A percentile compares a stretch with the other conserved stretches of the same genome.
phyloP scores from a whole-genome alignment of 2,888 invertebrate genomes.

The Nemotelus pantherinus region DNA sequence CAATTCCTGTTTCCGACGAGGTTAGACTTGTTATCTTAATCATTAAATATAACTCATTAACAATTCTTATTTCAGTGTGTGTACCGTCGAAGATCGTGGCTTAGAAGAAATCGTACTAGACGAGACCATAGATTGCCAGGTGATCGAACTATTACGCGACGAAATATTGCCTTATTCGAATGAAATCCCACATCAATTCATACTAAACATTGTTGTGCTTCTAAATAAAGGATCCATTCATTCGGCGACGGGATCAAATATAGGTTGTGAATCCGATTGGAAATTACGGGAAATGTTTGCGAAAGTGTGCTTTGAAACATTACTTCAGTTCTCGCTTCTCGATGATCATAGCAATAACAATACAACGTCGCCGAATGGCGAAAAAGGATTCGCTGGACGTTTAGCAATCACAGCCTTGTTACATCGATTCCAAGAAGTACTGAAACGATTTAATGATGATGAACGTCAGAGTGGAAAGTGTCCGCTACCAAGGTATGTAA shows the following conservation, averaged over 20 bases:
- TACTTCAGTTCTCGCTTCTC: conserved; percentile 90
- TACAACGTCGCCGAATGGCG: conserved; percentile 60
- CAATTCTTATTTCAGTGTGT: conserved; percentile 61
- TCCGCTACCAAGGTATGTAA: conserved; percentile 80
- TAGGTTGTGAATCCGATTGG: conserved; percentile 78
- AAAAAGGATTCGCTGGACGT: conserved; percentile 74
- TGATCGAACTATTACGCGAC: conserved; percentile 82
- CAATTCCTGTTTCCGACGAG: conserved; percentile 90
- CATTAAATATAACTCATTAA: neutral
- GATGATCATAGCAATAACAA: conserved; percentile 73
- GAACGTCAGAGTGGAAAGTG: conserved; percentile 85
- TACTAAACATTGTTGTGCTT: conserved; percentile 82
- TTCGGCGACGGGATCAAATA: conserved; percentile 74
- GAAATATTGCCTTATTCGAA: conserved; percentile 84
- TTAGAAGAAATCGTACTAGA: conserved; percentile 71
- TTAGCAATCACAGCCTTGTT: conserved; percentile 91
- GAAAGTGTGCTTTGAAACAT: conserved; percentile 94
- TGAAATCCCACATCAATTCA: conserved; percentile 82
- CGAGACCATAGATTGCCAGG: conserved; percentile 84
- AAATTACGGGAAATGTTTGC: conserved; percentile 95
- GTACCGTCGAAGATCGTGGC: conserved; percentile 69
- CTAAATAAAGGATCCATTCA: conserved; percentile 88
- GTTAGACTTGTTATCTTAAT: conserved; percentile 63
- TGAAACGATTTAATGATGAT: conserved; percentile 86
- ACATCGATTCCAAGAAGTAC: conserved; percentile 91